Percentiles rank a stretch among this genome's conserved stretches.
These are phyloP conservation scores for Naso thynnoides DNA, from an alignment of 2,797 vertebrate genomes.

Conservation along the genomic window DNA sequence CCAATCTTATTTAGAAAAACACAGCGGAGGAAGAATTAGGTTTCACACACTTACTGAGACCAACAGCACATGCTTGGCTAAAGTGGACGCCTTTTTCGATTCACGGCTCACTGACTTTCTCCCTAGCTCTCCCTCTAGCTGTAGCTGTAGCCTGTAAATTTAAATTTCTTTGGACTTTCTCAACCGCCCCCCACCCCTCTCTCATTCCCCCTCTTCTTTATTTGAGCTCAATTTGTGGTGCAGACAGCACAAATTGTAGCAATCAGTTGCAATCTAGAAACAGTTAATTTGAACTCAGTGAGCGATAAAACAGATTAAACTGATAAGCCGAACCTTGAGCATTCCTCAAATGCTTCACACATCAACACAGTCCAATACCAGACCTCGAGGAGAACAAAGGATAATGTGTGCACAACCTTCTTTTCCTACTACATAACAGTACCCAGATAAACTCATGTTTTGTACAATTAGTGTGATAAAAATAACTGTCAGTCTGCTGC, in stretches of 20 bases:
- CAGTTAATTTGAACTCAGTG: slow-evolving; percentile 69
- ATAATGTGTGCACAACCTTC: slow-evolving; percentile 26
- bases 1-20: slow-evolving; percentile 64
- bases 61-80: slow-evolving; percentile 44
- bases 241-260: slow-evolving; percentile 73
- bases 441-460: slow-evolving; percentile 13
- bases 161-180: slow-evolving; percentile 27
- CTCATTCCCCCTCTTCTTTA: slow-evolving; percentile 25
- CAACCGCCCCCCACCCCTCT: background rate
- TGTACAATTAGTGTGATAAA: slow-evolving; percentile 16
- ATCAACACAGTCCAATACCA: slow-evolving; percentile 75
- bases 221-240: slow-evolving; percentile 58
- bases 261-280: slow-evolving; percentile 73
- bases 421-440: slow-evolving; percentile 8
- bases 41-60: slow-evolving; percentile 67
- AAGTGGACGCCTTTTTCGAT: slow-evolving; percentile 27
- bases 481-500: background rate
- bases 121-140: slow-evolving; percentile 24
- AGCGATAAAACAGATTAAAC: slow-evolving; percentile 64
- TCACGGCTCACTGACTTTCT: slow-evolving; percentile 19
- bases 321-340: slow-evolving; percentile 65
- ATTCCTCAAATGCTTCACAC: slow-evolving; percentile 67
- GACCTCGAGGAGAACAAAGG: slow-evolving; percentile 55
- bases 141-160: slow-evolving; percentile 20
- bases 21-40: slow-evolving; percentile 65